Percentiles rank a stretch among this genome's conserved stretches.
Conservation (phyloP, 2,113 vertebrate species). For the Trogon melanurus region DNA sequence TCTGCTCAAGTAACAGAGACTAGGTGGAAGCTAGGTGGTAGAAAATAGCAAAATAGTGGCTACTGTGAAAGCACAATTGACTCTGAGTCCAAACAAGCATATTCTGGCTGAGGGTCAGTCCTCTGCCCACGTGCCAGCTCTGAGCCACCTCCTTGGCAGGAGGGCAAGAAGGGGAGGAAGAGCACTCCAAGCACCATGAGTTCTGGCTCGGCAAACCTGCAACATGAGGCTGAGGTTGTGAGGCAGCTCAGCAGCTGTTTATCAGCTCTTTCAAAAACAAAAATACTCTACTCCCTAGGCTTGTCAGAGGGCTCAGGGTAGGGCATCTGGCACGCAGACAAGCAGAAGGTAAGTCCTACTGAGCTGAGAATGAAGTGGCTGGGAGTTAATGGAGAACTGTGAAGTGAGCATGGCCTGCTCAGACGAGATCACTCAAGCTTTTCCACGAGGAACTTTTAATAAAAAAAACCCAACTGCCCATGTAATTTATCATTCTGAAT, state of each 20-base stretch:
- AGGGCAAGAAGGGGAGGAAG: neutral
- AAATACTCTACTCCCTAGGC: neutral
- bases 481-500: neutral
- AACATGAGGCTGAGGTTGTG: neutral
- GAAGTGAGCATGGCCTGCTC: neutral
- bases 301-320: neutral
- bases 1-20: neutral
- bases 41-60: neutral
- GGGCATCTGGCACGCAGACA: neutral
- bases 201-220: neutral
- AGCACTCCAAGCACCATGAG: neutral
- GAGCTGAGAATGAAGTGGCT: neutral
- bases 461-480: neutral
- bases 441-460: neutral
- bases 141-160: neutral
- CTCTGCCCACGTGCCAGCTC: neutral
- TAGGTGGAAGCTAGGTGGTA: neutral
- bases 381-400: neutral
- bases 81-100: neutral
- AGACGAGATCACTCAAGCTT: neutral
- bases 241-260: neutral
- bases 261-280: neutral
- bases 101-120: neutral
- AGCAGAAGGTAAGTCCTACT: neutral
- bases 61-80: neutral